Evolutionary conservation across 2,113 vertebrate species (phyloP), one percentile per base, ranked within the genome.

Genomic region (Diadophis punctatus): DNA sequence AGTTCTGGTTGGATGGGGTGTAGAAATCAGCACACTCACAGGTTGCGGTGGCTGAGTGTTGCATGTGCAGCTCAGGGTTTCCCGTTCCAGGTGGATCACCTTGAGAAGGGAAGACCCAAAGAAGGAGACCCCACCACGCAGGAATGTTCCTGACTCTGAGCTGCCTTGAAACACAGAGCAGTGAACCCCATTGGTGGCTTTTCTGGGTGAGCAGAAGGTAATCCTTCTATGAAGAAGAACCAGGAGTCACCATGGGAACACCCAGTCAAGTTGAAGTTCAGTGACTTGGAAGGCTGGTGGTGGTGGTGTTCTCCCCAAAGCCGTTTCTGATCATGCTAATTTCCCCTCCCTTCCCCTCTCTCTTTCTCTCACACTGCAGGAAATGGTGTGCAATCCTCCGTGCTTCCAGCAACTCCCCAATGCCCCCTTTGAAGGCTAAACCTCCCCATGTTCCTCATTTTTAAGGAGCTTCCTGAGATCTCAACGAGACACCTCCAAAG

Each of bases 331-430:
- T 20, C 2, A 25, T 60, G 25, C 7, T 56, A 46, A 27, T 53
- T 18, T 4, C 2, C 0, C 23, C 5, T 7, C n/a, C 9, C 0
- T 20, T 87, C 3, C 51, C 7, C 58, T 60, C 23, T 49, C 27
- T 25, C 16, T 23, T 8, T 90, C 56, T 43, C 51, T 53, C 49
- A 22, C 1, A 20, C 22, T 74, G 85, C 58, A 93, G 92, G 89
- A 88, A 16, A 16, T 85, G 84, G 58, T 34, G 56, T 88, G 84
- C 49, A n/a, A 48, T 80, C 23, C 49, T 74, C 58, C 1, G 92
- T 49, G 89, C 92, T 87, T 91, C 92, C 92, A 93, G 88, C 46
- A 39, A 63, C 88, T 30, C 3, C 25, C 12, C 23, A 56, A 86
- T 52, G 88, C 74, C 53, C 53, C 30, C 22, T 58, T 30, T 60